Evolutionary conservation across 2,113 vertebrate genomes (phyloP).

Genomic region (Hippocampus comes): DNA sequence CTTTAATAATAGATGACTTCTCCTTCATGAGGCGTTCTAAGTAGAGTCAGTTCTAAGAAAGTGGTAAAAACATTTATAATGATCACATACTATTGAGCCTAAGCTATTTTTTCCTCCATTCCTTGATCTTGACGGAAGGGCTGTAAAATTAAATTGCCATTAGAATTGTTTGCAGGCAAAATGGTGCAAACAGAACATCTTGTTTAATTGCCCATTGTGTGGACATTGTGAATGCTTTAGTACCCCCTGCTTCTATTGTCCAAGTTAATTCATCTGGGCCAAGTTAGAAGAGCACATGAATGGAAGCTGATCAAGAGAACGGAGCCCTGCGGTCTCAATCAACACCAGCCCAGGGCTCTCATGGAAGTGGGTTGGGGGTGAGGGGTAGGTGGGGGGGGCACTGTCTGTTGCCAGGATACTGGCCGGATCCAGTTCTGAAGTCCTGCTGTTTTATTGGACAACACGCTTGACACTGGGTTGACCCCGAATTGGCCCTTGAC

Average conservation of each 20-base stretch:
- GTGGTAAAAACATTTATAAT: not conserved
- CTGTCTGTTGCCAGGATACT: slow-evolving; percentile 71
- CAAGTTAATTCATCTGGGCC: slow-evolving; percentile 63
- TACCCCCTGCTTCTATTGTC: slow-evolving; percentile 61
- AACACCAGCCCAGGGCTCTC: slow-evolving; percentile 53
- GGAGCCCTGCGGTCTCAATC: slow-evolving; percentile 62
- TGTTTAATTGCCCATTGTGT: slow-evolving; percentile 50
- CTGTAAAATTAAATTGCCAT: slow-evolving; percentile 13
- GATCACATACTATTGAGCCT: not conserved
- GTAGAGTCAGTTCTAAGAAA: not conserved
- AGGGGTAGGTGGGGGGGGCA: slow-evolving; percentile 21
- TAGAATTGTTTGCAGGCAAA: slow-evolving; percentile 40
- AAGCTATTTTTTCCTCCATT: slow-evolving; percentile 2
- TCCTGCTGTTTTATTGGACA: slow-evolving; percentile 73
- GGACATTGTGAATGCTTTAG: slow-evolving; percentile 52
- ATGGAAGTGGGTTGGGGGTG: slow-evolving; percentile 41
- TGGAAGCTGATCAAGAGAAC: slow-evolving; percentile 68
- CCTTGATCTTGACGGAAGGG: not conserved
- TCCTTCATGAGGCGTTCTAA: not conserved
- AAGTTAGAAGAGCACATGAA: slow-evolving; percentile 59
- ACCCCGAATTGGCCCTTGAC: slow-evolving; percentile 67
- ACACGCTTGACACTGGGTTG: slow-evolving; percentile 66
- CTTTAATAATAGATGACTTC: not conserved
- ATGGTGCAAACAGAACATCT: slow-evolving; percentile 45
- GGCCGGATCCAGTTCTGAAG: slow-evolving; percentile 44